These are phyloP conservation scores for Kryptolebias ocellatus DNA, from an alignment of 2,797 vertebrate species.

Conservation along the genomic window DNA sequence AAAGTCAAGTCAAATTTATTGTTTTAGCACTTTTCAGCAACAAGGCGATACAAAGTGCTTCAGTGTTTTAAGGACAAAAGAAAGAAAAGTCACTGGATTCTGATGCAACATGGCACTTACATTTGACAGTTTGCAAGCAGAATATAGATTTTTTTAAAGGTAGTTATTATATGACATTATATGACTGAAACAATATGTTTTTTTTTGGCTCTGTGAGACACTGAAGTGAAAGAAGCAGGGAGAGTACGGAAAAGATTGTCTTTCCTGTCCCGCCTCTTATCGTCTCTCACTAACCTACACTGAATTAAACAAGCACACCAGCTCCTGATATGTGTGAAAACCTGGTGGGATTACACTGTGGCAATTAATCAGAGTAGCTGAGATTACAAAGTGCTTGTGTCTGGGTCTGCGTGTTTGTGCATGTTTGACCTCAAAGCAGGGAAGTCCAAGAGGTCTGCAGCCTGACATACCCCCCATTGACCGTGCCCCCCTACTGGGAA, in stretches of 20 bases:
- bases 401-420: constrained; percentile 31
- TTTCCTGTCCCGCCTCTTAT: constrained; percentile 70
- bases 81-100: constrained; percentile 32
- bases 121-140: constrained; percentile 43
- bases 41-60: no score
- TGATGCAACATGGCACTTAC: constrained; percentile 29
- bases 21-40: no score
- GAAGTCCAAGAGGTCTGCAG: constrained; percentile 52
- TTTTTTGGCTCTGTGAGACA: constrained; percentile 29
- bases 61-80: constrained; percentile 19
- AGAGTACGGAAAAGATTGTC: constrained; percentile 45
- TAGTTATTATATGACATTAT: constrained; percentile 49
- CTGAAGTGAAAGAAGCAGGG: not conserved
- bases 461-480: constrained; percentile 56
- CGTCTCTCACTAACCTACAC: constrained; percentile 67
- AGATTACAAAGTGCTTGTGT: constrained; percentile 68
- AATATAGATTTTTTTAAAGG: constrained; percentile 55
- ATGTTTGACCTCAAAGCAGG: constrained; percentile 31
- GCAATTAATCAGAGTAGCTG: constrained; percentile 79
- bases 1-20: no score
- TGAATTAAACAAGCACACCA: constrained; percentile 72
- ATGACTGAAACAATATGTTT: constrained; percentile 69
- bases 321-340: constrained; percentile 69
- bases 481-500: constrained; percentile 54
- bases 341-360: constrained; percentile 68